phyloP scores from a whole-genome alignment of 2,113 vertebrate genomes.

The Lophochroa leadbeateri region DNA sequence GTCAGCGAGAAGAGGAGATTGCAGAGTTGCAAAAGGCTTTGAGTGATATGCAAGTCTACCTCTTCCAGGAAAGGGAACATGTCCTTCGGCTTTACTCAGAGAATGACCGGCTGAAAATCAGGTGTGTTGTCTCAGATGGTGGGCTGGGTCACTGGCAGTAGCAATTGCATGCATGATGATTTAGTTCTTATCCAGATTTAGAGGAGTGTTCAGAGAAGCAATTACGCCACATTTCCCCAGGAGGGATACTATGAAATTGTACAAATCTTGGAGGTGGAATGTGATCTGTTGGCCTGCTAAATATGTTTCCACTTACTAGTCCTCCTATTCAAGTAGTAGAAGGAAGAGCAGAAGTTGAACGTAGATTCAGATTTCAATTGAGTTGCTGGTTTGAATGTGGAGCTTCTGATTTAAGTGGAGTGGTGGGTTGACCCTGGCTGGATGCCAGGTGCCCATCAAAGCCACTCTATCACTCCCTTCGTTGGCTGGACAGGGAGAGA shows the following conservation, averaged over 20 bases:
- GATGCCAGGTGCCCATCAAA: neutral
- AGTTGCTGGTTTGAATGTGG: neutral
- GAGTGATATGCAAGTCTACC: constrained; percentile 93
- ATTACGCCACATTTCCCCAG: neutral
- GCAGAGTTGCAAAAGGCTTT: constrained; percentile 89
- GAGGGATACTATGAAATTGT: neutral
- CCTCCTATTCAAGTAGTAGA: neutral
- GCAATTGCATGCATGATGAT: fast-evolving
- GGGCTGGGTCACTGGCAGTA: neutral
- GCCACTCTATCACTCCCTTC: neutral
- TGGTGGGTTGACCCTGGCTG: neutral
- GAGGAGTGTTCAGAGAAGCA: neutral
- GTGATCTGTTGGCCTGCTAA: neutral
- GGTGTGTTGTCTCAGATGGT: constrained; percentile 61
- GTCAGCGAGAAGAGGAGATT: constrained; percentile 88
- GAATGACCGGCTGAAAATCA: constrained; percentile 95
- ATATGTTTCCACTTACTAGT: neutral
- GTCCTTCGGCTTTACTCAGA: constrained; percentile 91
- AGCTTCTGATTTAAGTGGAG: neutral
- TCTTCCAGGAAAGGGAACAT: constrained; percentile 94
- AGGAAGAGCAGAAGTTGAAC: neutral
- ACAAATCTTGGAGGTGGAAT: neutral
- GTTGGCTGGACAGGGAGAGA: neutral
- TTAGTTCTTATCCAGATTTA: neutral
- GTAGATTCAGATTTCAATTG: neutral